These are phyloP conservation scores for Balaeniceps rex DNA, from an alignment of 2,113 vertebrate species.

Conservation along the genomic window DNA sequence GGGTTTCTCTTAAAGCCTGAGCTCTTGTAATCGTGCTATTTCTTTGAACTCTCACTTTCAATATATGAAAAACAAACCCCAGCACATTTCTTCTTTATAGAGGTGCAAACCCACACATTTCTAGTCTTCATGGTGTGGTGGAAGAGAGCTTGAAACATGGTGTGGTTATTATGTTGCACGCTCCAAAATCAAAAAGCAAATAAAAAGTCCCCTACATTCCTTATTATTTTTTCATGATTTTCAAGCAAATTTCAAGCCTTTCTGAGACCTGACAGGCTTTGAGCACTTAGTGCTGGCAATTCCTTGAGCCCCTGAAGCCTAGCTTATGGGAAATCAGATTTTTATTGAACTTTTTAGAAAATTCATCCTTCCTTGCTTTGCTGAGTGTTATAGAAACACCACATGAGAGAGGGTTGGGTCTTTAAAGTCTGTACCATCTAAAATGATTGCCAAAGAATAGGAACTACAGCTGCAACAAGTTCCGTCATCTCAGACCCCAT, in stretches of 20 bases:
- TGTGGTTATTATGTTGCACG: not conserved
- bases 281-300: not conserved
- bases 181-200: not conserved
- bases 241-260: not conserved
- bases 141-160: not conserved
- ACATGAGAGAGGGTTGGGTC: rapidly evolving
- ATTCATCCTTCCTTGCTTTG: not conserved
- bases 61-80: not conserved
- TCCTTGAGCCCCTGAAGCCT: not conserved
- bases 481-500: not conserved
- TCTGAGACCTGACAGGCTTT: not conserved
- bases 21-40: not conserved
- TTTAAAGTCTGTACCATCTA: not conserved
- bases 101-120: not conserved
- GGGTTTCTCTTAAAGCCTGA: not conserved
- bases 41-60: not conserved
- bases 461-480: not conserved
- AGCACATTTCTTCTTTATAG: not conserved
- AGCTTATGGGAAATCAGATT: not conserved
- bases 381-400: not conserved
- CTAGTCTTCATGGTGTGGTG: not conserved
- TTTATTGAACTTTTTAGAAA: not conserved
- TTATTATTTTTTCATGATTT: not conserved
- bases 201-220: not conserved
- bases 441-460: not conserved